These are phyloP conservation scores for Microplitis manilae DNA, from an alignment of 2,888 invertebrate genomes.

Conservation along the genomic window DNA sequence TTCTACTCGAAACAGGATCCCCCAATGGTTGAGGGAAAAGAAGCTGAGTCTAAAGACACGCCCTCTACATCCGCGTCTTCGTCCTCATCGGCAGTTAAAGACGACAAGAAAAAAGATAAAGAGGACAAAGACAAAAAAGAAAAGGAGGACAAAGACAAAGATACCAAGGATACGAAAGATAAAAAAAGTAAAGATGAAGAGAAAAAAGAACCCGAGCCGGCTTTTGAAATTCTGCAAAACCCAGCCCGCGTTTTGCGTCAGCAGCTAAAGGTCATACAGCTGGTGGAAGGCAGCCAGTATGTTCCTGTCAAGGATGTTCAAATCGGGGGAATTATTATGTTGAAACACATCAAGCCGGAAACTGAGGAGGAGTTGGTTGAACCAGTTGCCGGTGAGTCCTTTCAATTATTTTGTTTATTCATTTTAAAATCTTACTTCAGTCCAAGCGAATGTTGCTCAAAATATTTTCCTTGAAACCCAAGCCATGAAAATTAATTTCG, in stretches of 20 bases:
- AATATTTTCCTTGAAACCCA: background rate
- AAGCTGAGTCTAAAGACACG: slow-evolving; percentile 65
- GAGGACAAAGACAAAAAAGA: slow-evolving; percentile 72
- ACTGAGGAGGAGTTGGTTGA: slow-evolving; percentile 91
- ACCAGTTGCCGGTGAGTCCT: slow-evolving; percentile 81
- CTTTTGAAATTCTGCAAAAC: slow-evolving; percentile 92
- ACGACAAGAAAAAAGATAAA: slow-evolving; percentile 66
- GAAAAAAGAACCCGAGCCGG: slow-evolving; percentile 92
- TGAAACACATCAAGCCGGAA: slow-evolving; percentile 86
- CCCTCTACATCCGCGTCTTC: slow-evolving; percentile 20
- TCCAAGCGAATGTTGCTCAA: no score
- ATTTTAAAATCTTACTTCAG: background rate
- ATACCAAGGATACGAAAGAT: slow-evolving; percentile 64
- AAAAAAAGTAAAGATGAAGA: slow-evolving; percentile 71
- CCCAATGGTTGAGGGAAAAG: slow-evolving; percentile 63
- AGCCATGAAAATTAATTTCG: background rate
- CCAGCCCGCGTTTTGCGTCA: slow-evolving; percentile 96
- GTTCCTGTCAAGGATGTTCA: slow-evolving; percentile 91
- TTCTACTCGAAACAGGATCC: slow-evolving; percentile 57
- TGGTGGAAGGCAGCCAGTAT: slow-evolving; percentile 88
- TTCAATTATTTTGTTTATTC: slow-evolving; percentile 12
- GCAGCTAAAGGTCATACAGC: slow-evolving; percentile 84
- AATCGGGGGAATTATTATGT: slow-evolving; percentile 97
- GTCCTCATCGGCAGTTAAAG: slow-evolving; percentile 53
- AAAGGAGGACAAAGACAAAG: slow-evolving; percentile 72